These are phyloP conservation scores for Pedionomus torquatus DNA, from an alignment of 2,113 vertebrate species.

Conservation along the genomic window DNA sequence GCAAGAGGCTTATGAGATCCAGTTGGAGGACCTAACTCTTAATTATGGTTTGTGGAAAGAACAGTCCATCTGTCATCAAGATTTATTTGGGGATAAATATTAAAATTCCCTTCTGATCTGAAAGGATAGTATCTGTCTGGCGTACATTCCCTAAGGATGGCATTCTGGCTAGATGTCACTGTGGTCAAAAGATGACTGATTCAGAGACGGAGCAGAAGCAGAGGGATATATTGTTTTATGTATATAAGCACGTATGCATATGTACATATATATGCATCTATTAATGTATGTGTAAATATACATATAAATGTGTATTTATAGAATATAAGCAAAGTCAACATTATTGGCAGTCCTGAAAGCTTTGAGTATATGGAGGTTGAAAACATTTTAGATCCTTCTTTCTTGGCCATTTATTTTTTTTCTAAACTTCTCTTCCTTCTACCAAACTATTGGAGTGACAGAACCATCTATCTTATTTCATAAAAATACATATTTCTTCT, in stretches of 20 bases:
- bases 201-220: background rate
- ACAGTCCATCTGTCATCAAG: constrained; percentile 6
- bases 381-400: background rate
- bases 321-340: background rate
- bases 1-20: background rate
- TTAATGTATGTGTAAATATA: background rate
- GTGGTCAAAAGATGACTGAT: background rate
- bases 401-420: background rate
- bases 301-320: background rate
- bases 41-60: constrained; percentile 12
- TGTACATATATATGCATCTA: background rate
- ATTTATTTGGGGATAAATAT: constrained; percentile 9
- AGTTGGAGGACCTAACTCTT: background rate
- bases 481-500: background rate
- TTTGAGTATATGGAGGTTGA: background rate
- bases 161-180: background rate
- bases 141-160: background rate
- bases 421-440: background rate
- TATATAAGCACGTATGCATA: too few relatives aligned
- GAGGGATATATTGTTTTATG: background rate
- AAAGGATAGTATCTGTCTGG: background rate
- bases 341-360: background rate
- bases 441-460: background rate
- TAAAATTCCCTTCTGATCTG: constrained; percentile 10
- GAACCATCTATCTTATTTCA: background rate